Percentiles rank a stretch among this genome's conserved stretches.
Evolutionary conservation across 2,797 vertebrate species (phyloP).

Genomic region (Parauchenoglanis ngamensis): DNA sequence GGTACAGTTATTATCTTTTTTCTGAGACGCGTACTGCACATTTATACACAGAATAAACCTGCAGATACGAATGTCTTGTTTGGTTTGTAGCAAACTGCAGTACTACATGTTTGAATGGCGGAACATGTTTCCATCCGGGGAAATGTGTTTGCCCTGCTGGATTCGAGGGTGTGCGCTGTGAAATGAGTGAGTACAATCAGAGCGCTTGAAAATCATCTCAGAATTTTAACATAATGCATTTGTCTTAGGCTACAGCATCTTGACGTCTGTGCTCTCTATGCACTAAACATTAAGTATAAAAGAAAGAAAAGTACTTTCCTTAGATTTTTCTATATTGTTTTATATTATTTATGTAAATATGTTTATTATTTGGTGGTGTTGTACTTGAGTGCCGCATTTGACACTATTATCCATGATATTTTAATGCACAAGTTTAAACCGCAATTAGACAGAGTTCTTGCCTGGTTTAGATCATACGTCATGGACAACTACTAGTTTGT

Average conservation of each 20-base stretch:
- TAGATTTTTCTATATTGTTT: not conserved
- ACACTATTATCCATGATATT: not conserved
- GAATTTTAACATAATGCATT: not conserved
- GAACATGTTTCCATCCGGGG: constrained; percentile 85
- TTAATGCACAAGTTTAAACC: not conserved
- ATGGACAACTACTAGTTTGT: not conserved
- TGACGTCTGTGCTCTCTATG: not conserved
- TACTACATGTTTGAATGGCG: constrained; percentile 84
- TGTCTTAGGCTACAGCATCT: not conserved
- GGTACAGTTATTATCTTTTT: not conserved
- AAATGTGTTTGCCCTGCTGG: constrained; percentile 86
- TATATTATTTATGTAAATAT: not conserved
- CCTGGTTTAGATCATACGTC: not conserved
- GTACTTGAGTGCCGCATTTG: too few relatives aligned
- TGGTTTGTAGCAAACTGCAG: constrained; percentile 82
- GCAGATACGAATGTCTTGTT: constrained; percentile 3
- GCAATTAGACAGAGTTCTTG: not conserved
- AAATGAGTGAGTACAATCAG: constrained; percentile 80
- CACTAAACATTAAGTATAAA: too few relatives aligned
- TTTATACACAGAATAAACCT: not conserved
- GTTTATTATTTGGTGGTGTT: not conserved
- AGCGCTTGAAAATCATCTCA: not conserved
- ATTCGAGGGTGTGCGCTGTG: constrained; percentile 83
- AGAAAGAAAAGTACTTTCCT: not conserved
- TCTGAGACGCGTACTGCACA: not conserved